These are phyloP conservation scores for Melikaiella ostensackeni DNA, from an alignment of 2,888 invertebrate species.

Conservation along the genomic window DNA sequence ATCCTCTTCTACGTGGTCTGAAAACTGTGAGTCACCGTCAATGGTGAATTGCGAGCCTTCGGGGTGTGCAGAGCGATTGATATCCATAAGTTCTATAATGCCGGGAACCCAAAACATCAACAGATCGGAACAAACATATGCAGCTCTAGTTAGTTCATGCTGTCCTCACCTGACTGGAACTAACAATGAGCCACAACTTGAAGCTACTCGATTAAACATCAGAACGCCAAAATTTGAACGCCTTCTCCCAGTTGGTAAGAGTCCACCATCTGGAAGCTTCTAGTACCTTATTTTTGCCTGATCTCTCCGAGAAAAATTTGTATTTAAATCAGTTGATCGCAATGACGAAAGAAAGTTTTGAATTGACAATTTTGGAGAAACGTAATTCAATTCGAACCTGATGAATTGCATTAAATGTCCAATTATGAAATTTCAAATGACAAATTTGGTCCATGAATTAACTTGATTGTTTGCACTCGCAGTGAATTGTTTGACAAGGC, in stretches of 20 bases:
- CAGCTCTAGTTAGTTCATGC: not conserved
- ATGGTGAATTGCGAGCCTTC: not conserved
- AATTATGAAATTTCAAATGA: too few relatives aligned
- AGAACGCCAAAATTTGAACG: slow-evolving; percentile 2
- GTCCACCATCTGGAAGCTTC: not conserved
- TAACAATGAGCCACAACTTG: not conserved
- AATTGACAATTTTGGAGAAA: too few relatives aligned
- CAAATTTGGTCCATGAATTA: too few relatives aligned
- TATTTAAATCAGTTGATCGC: too few relatives aligned
- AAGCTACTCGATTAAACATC: not conserved
- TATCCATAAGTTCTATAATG: not conserved
- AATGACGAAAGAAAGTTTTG: too few relatives aligned
- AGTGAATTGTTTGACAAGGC: too few relatives aligned
- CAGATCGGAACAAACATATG: not conserved
- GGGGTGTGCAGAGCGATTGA: not conserved
- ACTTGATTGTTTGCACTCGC: too few relatives aligned
- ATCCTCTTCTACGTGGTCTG: not conserved
- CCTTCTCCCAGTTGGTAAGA: slow-evolving; percentile 13
- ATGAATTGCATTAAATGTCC: too few relatives aligned
- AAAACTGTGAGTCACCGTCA: not conserved
- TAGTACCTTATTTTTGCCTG: too few relatives aligned
- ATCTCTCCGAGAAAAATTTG: too few relatives aligned
- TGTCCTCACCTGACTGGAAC: not conserved
- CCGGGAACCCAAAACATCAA: not conserved
- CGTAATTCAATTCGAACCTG: too few relatives aligned